These are phyloP conservation scores for Sebastes elongatus DNA, from an alignment of 2,797 vertebrate species.

Conservation along the genomic window DNA sequence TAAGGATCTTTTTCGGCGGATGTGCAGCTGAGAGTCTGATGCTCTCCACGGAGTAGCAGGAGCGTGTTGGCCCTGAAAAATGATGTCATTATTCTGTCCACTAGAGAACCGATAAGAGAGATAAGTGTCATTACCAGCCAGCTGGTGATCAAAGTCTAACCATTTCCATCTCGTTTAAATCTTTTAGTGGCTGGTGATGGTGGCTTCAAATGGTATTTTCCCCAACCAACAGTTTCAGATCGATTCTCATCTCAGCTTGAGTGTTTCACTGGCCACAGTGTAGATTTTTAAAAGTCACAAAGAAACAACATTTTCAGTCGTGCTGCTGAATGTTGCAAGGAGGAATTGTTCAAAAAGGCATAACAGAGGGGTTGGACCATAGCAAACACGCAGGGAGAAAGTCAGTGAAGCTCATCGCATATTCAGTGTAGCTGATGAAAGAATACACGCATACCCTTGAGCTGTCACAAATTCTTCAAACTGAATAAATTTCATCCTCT, in stretches of 20 bases:
- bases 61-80: constrained; percentile 42
- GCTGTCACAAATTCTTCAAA: constrained; percentile 38
- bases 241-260: constrained; percentile 57
- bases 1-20: constrained; percentile 26
- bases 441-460: constrained; percentile 41
- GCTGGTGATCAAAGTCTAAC: constrained; percentile 58
- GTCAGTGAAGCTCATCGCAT: constrained; percentile 42
- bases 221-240: constrained; percentile 34
- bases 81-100: constrained; percentile 61
- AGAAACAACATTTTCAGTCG: constrained; percentile 29
- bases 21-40: neutral
- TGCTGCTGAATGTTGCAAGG: constrained; percentile 11
- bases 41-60: constrained; percentile 7
- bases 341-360: constrained; percentile 44
- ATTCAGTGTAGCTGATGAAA: constrained; percentile 51
- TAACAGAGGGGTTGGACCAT: constrained; percentile 28
- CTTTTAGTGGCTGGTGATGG: constrained; percentile 37
- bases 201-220: constrained; percentile 33
- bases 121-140: constrained; percentile 66
- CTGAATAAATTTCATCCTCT: constrained; percentile 36
- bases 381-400: constrained; percentile 26
- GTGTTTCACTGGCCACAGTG: constrained; percentile 21
- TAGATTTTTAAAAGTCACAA: constrained; percentile 39
- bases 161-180: constrained; percentile 65
- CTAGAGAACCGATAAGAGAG: constrained; percentile 41